These are phyloP conservation scores for Barbus barbus DNA, from an alignment of 2,113 vertebrate genomes.

Conservation along the genomic window DNA sequence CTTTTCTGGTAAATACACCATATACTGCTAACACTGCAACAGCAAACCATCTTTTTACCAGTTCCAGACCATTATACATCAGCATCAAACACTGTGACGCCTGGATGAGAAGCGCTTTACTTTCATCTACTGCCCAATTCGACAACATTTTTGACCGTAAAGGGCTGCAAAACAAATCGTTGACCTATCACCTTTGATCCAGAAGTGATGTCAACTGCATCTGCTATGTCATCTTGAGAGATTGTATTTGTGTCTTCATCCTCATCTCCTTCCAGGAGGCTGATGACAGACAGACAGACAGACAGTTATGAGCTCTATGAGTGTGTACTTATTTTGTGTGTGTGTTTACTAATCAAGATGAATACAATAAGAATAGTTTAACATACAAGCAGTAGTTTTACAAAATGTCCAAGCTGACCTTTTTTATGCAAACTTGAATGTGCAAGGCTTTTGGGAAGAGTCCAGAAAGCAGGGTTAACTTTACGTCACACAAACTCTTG, in stretches of 20 bases:
- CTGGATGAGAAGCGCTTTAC: not conserved
- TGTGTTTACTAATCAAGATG: not conserved
- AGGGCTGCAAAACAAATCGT: not conserved
- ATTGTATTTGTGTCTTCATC: conserved; percentile 85
- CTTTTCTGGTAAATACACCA: not conserved
- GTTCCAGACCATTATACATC: not conserved
- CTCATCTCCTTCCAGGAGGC: conserved; percentile 86
- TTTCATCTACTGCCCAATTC: not conserved
- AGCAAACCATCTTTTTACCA: not conserved
- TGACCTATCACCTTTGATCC: conserved; percentile 78
- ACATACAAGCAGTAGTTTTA: not conserved
- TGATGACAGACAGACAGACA: conserved; percentile 59
- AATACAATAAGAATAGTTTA: not conserved
- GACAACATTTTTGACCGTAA: no score
- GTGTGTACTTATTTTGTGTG: no score
- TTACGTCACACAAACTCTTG: not conserved
- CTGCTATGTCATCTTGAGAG: conserved; percentile 82
- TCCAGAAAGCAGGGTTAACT: no score
- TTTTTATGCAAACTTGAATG: not conserved
- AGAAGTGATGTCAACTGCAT: conserved; percentile 85
- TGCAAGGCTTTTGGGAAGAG: not conserved
- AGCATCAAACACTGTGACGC: not conserved
- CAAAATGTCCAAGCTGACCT: not conserved
- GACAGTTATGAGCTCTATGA: no score
- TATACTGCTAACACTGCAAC: not conserved